Evolutionary conservation across 2,113 vertebrate genomes (phyloP), one percentile per base, ranked within the genome.

Genomic region (Hippoglossus stenolepis): DNA sequence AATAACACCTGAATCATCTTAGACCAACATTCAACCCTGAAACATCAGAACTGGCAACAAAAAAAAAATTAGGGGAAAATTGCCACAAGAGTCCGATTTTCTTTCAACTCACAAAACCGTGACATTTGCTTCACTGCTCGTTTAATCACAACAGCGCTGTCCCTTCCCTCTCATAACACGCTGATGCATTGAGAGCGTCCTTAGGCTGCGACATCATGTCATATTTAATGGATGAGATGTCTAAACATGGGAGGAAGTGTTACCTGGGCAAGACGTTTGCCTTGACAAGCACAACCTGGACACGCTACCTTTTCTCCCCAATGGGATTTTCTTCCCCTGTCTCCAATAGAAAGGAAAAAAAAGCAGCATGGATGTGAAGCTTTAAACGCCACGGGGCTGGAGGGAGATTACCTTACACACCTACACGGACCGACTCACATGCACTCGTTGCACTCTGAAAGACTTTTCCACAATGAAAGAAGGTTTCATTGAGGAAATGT

Each of bases 211-310:
- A 70, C 77, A 26, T 65, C 3, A 0, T 62, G 79, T 77, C 73
- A 74, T 74, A 66, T 86, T 87, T 90, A 88, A 87, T 83, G 83
- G 83, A 83, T 81, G 78, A 84, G 62, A 62, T 23, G 67, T 83
- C 81, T 66, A 85, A 89, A 85, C 38, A 45, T 7, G 11, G 71
- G 67, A 80, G 69, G 65, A 70, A 75, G 69, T 49, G 80, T 82
- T 85, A 86, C 86, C 85, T 86, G 79, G 40, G 76, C 75, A 54
- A 77, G 72, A 67, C 35, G 54, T 57, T 75, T 26, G 67, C 66
- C 68, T 73, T 56, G 77, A 85, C 85, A 80, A 80, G 65, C n/a
- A 15, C 83, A 82, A 82, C 80, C 83, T 45, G 79, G 87, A 86
- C 82, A 86, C 71, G 76, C 85, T 83, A 67, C 73, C 60, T 78